phyloP scores from a whole-genome alignment of 2,888 invertebrate genomes.

The Orchesella flavescens region DNA sequence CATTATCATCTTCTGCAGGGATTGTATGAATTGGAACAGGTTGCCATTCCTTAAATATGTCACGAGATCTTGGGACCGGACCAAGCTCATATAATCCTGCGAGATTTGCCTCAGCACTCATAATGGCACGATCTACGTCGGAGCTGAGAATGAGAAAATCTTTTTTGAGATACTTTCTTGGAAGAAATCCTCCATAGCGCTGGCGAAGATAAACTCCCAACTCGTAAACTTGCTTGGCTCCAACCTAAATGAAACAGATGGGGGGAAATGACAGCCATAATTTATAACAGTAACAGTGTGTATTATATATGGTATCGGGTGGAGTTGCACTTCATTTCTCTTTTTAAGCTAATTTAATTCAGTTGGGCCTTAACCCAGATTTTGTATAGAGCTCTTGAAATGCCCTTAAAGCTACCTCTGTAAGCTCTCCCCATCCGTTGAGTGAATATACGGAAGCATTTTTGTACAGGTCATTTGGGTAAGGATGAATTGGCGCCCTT shows the following conservation, averaged over 20 bases:
- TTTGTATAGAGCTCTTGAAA: neutral
- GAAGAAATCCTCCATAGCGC: conserved; percentile 79
- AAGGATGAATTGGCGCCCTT: conserved; percentile 80
- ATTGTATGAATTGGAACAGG: conserved; percentile 72
- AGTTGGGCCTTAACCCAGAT: too few species aligned
- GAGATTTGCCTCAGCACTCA: conserved; percentile 87
- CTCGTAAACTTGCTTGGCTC: conserved; percentile 76
- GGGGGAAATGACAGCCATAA: neutral
- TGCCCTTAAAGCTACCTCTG: conserved; percentile 76
- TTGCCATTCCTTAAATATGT: conserved; percentile 75
- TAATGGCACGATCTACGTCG: conserved; percentile 86
- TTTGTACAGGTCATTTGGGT: conserved; percentile 78
- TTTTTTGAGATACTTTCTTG: conserved; percentile 72
- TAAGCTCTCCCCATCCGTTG: conserved; percentile 80
- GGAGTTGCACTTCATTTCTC: neutral
- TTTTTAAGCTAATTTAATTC: too few species aligned
- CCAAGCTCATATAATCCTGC: conserved; percentile 80
- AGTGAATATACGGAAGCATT: conserved; percentile 77
- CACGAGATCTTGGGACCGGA: conserved; percentile 81
- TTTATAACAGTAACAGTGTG: neutral
- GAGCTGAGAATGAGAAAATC: conserved; percentile 80
- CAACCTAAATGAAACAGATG: conserved; percentile 69
- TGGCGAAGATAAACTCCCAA: conserved; percentile 83
- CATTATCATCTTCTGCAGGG: conserved; percentile 61
- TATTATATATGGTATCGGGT: neutral